Evolutionary conservation across 1,140 invertebrate species (phyloP).

Genomic region (Drosophila nigromelanica): DNA sequence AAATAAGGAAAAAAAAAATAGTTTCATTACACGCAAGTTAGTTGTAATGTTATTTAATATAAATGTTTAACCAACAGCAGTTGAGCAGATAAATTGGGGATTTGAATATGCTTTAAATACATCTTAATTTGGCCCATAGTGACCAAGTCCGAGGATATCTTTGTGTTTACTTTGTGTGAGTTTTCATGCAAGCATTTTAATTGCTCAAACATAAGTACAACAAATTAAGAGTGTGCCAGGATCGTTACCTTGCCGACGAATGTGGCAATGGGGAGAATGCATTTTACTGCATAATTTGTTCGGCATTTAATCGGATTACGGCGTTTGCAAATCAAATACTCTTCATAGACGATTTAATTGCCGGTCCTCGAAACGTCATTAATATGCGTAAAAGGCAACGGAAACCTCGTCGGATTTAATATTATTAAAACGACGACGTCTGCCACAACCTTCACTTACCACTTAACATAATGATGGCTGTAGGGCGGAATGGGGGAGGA

Average conservation of each 20-base stretch:
- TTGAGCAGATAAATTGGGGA: neutral
- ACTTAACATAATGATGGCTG: constrained; percentile 39
- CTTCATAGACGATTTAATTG: constrained; percentile 7
- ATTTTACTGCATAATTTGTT: constrained; percentile 61
- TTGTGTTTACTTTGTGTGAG: neutral
- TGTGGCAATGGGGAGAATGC: constrained; percentile 35
- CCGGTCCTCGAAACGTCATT: constrained; percentile 11
- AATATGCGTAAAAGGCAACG: constrained; percentile 15
- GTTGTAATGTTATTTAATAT: constrained; percentile 4
- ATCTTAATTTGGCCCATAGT: constrained; percentile 2
- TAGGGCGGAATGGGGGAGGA: too few species aligned
- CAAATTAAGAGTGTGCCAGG: constrained; percentile 37
- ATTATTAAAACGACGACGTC: constrained; percentile 35
- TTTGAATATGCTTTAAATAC: too few species aligned
- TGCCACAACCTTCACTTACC: constrained; percentile 36
- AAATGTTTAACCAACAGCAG: neutral
- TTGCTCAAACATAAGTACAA: constrained; percentile 42
- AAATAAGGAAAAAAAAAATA: too few species aligned
- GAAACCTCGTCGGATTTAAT: constrained; percentile 35
- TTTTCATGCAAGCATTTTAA: constrained; percentile 55
- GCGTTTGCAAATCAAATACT: constrained; percentile 35
- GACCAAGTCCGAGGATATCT: constrained; percentile 1
- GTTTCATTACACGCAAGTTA: too few species aligned
- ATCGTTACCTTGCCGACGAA: constrained; percentile 6
- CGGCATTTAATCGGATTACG: constrained; percentile 69